phyloP scores from a whole-genome alignment of 2,797 vertebrate species.

The Platalea minor region DNA sequence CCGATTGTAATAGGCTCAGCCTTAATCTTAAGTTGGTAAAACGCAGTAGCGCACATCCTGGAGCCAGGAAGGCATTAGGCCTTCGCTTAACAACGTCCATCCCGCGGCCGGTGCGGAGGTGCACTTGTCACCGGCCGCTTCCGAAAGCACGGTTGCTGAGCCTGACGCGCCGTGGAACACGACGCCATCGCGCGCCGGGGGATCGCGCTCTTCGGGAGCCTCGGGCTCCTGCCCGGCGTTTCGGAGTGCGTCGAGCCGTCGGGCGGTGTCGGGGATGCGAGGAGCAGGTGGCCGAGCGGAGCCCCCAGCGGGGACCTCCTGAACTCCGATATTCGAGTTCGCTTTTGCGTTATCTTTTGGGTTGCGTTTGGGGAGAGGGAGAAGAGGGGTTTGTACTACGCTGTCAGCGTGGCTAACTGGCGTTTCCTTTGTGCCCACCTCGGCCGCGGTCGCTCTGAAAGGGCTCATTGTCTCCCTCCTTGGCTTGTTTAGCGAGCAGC shows the following conservation, averaged over 20 bases:
- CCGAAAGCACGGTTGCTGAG: accelerated
- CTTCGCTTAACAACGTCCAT: too few species aligned
- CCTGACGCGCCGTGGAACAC: accelerated
- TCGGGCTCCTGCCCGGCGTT: accelerated
- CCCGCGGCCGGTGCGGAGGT: accelerated
- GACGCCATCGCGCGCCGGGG: accelerated
- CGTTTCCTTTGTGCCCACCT: neutral
- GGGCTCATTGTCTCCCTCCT: slow-evolving; percentile 5
- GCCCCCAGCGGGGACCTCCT: neutral
- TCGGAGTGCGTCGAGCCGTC: accelerated
- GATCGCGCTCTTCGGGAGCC: neutral
- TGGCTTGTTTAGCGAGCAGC: neutral
- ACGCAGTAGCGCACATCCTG: neutral
- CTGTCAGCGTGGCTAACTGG: neutral
- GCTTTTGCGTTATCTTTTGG: neutral
- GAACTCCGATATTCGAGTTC: neutral
- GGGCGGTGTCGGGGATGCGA: accelerated
- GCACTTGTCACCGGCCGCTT: accelerated
- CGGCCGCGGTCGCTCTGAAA: neutral
- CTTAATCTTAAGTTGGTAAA: neutral
- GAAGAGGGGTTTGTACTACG: neutral
- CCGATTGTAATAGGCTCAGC: neutral
- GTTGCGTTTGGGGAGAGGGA: neutral
- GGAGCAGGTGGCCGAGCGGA: neutral
- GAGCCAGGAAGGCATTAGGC: neutral